Evolutionary conservation across 2,113 vertebrate species (phyloP).

Genomic region (Dicentrarchus labrax): DNA sequence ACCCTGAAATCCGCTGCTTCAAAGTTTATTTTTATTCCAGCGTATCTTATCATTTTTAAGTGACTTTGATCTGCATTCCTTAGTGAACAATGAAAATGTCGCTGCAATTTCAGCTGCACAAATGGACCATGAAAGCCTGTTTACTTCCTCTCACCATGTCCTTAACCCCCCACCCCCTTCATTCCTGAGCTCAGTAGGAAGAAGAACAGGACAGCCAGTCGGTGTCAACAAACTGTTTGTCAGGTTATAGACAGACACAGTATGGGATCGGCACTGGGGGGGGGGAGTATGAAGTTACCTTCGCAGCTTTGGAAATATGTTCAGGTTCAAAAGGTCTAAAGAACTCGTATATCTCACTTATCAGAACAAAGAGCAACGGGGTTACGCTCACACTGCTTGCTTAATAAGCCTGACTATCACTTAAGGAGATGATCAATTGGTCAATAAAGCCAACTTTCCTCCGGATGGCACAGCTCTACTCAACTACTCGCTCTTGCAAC

Average conservation of each 20-base stretch:
- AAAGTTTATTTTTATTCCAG: constrained; percentile 16
- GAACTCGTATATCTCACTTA: neutral
- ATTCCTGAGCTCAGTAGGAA: constrained; percentile 1
- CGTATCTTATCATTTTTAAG: constrained; percentile 54
- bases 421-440: neutral
- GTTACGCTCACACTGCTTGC: neutral
- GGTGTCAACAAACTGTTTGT: neutral
- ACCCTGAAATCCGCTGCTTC: constrained; percentile 20
- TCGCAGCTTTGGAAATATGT: too few species aligned
- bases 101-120: constrained; percentile 31
- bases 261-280: too few species aligned
- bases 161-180: neutral
- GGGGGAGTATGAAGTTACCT: too few species aligned
- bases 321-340: neutral
- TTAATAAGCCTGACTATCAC: neutral
- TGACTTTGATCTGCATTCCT: constrained; percentile 65
- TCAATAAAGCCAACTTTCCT: neutral
- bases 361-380: neutral
- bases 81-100: constrained; percentile 28
- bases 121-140: constrained; percentile 46
- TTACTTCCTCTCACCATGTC: constrained; percentile 21
- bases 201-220: neutral
- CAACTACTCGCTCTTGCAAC: too few species aligned
- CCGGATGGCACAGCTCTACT: too few species aligned
- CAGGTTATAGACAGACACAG: too few species aligned